phyloP scores from a whole-genome alignment of 2,888 invertebrate genomes.

The Dromius quadrimaculatus region DNA sequence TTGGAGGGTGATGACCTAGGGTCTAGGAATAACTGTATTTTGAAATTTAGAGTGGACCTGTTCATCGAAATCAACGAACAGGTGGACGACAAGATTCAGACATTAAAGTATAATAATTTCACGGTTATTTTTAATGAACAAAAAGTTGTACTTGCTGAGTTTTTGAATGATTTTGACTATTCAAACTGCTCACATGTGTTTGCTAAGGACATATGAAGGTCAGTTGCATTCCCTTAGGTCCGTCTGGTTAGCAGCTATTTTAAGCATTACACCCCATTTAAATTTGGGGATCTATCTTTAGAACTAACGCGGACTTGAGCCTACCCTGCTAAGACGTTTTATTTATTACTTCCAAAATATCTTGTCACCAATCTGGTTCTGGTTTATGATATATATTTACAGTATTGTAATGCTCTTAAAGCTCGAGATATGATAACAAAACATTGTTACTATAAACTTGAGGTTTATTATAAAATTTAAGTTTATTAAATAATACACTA shows the following conservation, averaged over 20 bases:
- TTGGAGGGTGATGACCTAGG: slow-evolving; percentile 4
- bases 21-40: slow-evolving; percentile 36
- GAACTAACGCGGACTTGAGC: slow-evolving; percentile 30
- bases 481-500: no score
- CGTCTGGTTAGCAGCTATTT: slow-evolving; percentile 24
- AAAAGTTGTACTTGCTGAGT: slow-evolving; percentile 2
- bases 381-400: no score
- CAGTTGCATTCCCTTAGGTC: slow-evolving; percentile 40
- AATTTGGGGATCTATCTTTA: slow-evolving; percentile 43
- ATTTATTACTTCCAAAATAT: slow-evolving; percentile 39
- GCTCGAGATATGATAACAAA: no score
- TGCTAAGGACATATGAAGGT: slow-evolving; percentile 40
- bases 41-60: slow-evolving; percentile 8
- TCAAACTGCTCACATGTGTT: background rate
- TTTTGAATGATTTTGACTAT: background rate
- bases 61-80: slow-evolving; percentile 17
- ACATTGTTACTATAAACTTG: no score
- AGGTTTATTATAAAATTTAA: no score
- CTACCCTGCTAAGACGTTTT: slow-evolving; percentile 41
- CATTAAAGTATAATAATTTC: slow-evolving; percentile 14
- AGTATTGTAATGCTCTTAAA: no score
- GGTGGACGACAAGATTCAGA: slow-evolving; percentile 12
- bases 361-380: no score
- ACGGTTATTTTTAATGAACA: background rate
- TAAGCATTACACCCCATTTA: slow-evolving; percentile 23